phyloP scores from a whole-genome alignment of 1,140 invertebrate species.

The Telenomus remus region DNA sequence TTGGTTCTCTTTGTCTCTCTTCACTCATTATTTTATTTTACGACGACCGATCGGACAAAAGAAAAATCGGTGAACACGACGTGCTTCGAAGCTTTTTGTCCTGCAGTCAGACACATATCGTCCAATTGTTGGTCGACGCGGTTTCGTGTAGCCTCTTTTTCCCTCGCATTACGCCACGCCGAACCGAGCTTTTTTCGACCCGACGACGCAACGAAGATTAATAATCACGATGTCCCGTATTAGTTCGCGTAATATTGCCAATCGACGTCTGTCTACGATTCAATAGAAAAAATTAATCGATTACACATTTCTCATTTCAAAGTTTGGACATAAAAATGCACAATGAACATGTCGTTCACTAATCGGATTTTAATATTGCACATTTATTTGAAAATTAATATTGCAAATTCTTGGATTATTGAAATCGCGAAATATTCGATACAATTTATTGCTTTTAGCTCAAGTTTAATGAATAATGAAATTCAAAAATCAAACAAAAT shows the following conservation, averaged over 20 bases:
- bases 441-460: no score
- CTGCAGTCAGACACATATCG: conserved; percentile 43
- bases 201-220: conserved; percentile 38
- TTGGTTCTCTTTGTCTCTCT: neutral
- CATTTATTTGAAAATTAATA: no score
- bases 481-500: no score
- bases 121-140: conserved; percentile 48
- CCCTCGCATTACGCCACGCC: conserved; percentile 22
- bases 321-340: neutral
- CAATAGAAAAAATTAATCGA: neutral
- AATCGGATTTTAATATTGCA: no score
- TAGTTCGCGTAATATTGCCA: conserved; percentile 2
- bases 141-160: conserved; percentile 36
- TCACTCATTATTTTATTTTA: conserved; percentile 53
- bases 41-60: conserved; percentile 43
- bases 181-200: conserved; percentile 24
- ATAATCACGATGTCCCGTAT: conserved; percentile 34
- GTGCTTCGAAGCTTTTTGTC: conserved; percentile 33
- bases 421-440: no score
- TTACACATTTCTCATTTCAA: neutral
- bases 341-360: no score
- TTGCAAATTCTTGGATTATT: no score
- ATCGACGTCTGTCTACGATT: no score
- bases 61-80: conserved; percentile 29
- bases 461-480: no score